Evolutionary conservation across 2,888 invertebrate genomes (phyloP), one percentile per base, ranked within the genome.

Genomic region (Eupithecia subumbrata): DNA sequence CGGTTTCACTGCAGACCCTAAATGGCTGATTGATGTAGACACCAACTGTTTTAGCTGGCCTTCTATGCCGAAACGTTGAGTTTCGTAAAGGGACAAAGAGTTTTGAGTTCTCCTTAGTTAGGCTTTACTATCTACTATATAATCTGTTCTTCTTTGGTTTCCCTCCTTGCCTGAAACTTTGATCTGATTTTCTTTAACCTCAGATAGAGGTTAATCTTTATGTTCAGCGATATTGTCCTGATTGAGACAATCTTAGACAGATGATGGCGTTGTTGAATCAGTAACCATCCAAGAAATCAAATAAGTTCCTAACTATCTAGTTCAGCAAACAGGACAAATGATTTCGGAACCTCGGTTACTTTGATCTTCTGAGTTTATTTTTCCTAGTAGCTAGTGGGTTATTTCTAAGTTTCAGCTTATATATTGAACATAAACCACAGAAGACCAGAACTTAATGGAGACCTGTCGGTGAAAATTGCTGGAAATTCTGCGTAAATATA

Each of bases 1-100:
- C 75, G 82, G 84, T 89, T 89, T 89, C 86, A 84, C 88, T 81
- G 80, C 77, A 82, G 82, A 82, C 84, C 86, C 86, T 84, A 85
- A 82, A 84, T 86, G 86, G 81, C 68, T 11, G 56, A 56, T 56
- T 22, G n/a, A 56, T 56, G 52, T 52, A 52, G 52, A 52, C 22
- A 25, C 56, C 56, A 56, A 60, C 56, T 60, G 56, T 60, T 60
- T 25, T 60, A 8, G 5, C 12, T 22, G 52, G 56, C 12, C 56
- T 22, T 60, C 56, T 60, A 25, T 60, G 12, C 5, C 56, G 12
- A 60, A 25, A 60, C 5, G 11, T 60, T 60, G 56, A 12, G 1
- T 45, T 5, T 45, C 45, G 1, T 45, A 5, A 0, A n/a, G 18
- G 48, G 18, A n/a, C 48, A 48, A n/a, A n/a, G 5, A 48, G 18